Percentiles rank a stretch among this genome's conserved stretches.
phyloP scores from a whole-genome alignment of 2,113 vertebrate genomes.

The Calidris pygmaea region DNA sequence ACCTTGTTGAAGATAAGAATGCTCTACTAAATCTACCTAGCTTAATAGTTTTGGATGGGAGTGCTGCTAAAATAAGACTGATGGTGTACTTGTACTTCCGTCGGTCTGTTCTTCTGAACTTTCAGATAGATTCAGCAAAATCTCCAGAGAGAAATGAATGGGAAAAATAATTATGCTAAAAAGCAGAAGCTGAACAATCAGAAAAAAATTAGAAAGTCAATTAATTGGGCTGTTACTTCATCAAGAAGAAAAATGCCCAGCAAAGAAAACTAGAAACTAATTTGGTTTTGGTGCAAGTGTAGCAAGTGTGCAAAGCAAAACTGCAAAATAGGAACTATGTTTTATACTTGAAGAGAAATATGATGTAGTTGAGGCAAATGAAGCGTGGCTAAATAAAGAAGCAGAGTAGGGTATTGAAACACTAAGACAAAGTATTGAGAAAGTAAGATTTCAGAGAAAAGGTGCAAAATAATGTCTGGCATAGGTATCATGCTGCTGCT shows the following conservation, averaged over 20 bases:
- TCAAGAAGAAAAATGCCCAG: not conserved
- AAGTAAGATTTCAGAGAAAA: not conserved
- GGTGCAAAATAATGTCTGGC: not conserved
- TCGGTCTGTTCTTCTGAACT: not conserved
- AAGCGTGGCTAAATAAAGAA: not conserved
- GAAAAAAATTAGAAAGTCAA: not conserved
- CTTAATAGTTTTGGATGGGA: not conserved
- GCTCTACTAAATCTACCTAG: not conserved
- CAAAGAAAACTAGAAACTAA: not conserved
- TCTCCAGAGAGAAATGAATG: not conserved
- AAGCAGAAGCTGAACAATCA: not conserved
- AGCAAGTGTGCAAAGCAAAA: not conserved
- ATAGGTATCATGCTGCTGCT: not conserved
- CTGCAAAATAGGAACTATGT: not conserved
- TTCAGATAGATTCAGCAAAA: not conserved
- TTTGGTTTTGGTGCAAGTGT: not conserved
- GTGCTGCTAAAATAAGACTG: not conserved
- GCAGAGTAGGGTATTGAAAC: not conserved
- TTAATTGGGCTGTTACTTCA: not conserved
- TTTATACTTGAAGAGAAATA: not conserved
- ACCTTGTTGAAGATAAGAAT: not conserved
- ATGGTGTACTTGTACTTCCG: not conserved
- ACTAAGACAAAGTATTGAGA: not conserved
- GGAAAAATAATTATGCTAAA: not conserved
- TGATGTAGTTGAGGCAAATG: not conserved